Percentiles rank a stretch among this genome's conserved stretches.
These are phyloP conservation scores for Intellagama lesueurii DNA, from an alignment of 2,797 vertebrate genomes.

Conservation along the genomic window DNA sequence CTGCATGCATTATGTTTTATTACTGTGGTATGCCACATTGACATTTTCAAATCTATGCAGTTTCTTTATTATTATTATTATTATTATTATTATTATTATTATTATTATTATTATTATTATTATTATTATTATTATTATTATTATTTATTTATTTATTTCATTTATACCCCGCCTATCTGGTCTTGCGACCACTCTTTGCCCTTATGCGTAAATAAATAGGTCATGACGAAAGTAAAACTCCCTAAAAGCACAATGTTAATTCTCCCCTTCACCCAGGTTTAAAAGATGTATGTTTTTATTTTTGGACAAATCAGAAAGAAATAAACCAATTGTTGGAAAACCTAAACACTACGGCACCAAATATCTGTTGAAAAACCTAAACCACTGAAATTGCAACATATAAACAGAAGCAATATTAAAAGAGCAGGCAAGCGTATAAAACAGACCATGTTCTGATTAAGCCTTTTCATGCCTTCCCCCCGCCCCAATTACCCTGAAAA, in stretches of 20 bases:
- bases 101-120: too few species aligned
- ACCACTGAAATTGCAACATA: neutral
- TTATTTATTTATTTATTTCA: too few species aligned
- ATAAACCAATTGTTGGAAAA: neutral
- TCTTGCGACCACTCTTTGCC: too few species aligned
- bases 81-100: too few species aligned
- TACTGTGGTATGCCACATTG: too few species aligned
- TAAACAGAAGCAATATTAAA: neutral
- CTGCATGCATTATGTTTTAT: too few species aligned
- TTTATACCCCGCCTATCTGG: too few species aligned
- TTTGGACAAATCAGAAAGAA: neutral
- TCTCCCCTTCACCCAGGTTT: neutral
- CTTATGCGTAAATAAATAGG: neutral
- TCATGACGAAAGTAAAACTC: neutral
- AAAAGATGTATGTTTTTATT: neutral
- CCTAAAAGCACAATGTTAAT: neutral
- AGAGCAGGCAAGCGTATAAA: neutral
- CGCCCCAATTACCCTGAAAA: neutral
- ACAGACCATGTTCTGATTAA: neutral
- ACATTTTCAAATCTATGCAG: too few species aligned
- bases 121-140: too few species aligned
- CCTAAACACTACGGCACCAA: neutral
- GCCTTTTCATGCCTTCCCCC: too few species aligned
- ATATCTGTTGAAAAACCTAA: neutral
- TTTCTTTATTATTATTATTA: too few species aligned